phyloP scores from a whole-genome alignment of 2,888 invertebrate genomes.

The Mythimna ferrago region DNA sequence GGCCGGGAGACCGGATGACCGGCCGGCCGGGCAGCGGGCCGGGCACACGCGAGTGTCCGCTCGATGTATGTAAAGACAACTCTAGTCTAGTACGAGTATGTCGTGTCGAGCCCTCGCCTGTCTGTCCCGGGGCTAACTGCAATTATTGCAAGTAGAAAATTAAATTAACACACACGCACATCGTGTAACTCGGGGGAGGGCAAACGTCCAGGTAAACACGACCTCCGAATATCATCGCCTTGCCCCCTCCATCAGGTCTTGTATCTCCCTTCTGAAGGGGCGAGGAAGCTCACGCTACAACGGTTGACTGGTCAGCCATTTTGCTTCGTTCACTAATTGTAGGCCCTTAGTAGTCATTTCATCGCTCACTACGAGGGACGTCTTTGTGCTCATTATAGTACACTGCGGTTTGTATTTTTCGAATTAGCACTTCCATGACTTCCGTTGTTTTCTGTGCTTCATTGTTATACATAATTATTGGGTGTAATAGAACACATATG shows the following conservation, averaged over 20 bases:
- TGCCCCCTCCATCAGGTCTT: constrained; percentile 54
- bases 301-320: constrained; percentile 86
- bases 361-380: constrained; percentile 82
- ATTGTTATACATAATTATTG: constrained; percentile 82
- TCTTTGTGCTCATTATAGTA: constrained; percentile 83
- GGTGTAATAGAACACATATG: constrained; percentile 69
- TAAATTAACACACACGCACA: constrained; percentile 90
- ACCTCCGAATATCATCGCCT: constrained; percentile 63
- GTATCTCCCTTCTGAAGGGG: constrained; percentile 15
- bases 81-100: constrained; percentile 82
- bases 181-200: constrained; percentile 80
- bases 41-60: constrained; percentile 72
- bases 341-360: constrained; percentile 85
- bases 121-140: constrained; percentile 78
- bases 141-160: constrained; percentile 89
- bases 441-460: constrained; percentile 81
- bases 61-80: constrained; percentile 81
- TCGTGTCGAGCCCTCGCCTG: constrained; percentile 73
- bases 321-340: constrained; percentile 87
- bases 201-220: constrained; percentile 73
- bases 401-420: constrained; percentile 88
- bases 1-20: constrained; percentile 10
- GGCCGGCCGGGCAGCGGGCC: constrained; percentile 27
- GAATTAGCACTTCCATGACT: constrained; percentile 88
- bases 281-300: constrained; percentile 46